Conservation (phyloP, 2,797 vertebrate species). For the Carduelis carduelis region DNA sequence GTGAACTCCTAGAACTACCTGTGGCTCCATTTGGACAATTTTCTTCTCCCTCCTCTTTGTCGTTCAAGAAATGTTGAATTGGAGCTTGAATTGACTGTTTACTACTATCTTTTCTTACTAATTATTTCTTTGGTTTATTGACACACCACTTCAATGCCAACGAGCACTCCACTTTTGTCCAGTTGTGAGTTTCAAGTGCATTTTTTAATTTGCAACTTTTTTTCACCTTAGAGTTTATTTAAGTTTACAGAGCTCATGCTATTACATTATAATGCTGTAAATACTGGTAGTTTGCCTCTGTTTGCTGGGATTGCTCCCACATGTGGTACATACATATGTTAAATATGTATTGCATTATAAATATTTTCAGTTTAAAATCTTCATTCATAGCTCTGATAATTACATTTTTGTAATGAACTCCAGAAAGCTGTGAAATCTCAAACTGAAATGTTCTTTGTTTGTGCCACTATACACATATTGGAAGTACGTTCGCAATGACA, state of each 20-base stretch:
- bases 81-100: background rate
- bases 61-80: background rate
- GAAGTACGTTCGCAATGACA: background rate
- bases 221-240: background rate
- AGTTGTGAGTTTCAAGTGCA: background rate
- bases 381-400: background rate
- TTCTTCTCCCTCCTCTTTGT: rapidly evolving
- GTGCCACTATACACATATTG: rapidly evolving
- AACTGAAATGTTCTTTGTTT: background rate
- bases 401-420: background rate
- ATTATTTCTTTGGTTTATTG: background rate
- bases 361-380: background rate
- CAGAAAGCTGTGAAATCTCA: background rate
- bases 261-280: background rate
- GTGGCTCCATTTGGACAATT: rapidly evolving
- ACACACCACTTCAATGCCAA: background rate
- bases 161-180: rapidly evolving
- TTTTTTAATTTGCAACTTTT: background rate
- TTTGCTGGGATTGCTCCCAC: background rate
- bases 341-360: background rate
- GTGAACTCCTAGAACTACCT: background rate
- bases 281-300: background rate
- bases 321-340: rapidly evolving
- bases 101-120: background rate
- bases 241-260: rapidly evolving